These are phyloP conservation scores for Bombus consobrinus DNA, from an alignment of 1,140 invertebrate species.

Conservation along the genomic window DNA sequence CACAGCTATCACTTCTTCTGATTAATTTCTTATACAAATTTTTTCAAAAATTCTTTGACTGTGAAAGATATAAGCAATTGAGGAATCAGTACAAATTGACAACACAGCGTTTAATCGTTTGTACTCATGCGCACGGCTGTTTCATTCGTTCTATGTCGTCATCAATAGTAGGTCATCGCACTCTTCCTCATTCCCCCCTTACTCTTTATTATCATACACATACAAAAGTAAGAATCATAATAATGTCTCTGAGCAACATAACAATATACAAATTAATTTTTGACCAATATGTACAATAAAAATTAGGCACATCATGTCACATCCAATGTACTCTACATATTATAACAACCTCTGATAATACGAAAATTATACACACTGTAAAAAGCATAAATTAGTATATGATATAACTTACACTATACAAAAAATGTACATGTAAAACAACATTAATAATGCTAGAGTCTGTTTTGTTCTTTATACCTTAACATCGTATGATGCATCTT, in stretches of 20 bases:
- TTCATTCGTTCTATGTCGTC: slow-evolving; percentile 59
- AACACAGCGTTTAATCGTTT: slow-evolving; percentile 30
- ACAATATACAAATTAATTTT: slow-evolving; percentile 7
- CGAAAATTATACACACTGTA: background rate
- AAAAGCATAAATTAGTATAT: background rate
- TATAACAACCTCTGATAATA: background rate
- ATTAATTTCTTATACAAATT: background rate
- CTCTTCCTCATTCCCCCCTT: slow-evolving; percentile 51
- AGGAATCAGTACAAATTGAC: slow-evolving; percentile 26
- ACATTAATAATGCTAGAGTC: background rate
- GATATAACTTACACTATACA: background rate
- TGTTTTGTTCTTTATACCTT: background rate
- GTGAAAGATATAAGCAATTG: background rate
- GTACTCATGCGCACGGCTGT: slow-evolving; percentile 49
- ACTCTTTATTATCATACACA: slow-evolving; percentile 49
- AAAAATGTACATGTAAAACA: background rate
- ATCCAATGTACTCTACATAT: background rate
- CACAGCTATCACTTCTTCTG: background rate
- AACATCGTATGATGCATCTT: slow-evolving; percentile 9
- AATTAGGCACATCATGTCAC: background rate
- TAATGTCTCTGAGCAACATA: slow-evolving; percentile 2
- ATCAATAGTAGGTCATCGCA: slow-evolving; percentile 66
- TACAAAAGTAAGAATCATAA: slow-evolving; percentile 56
- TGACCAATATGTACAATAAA: background rate
- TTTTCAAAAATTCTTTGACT: background rate